A percentile compares a stretch with the other conserved stretches of the same genome.
phyloP scores from a whole-genome alignment of 1,140 invertebrate species.

The Vanessa tameamea region DNA sequence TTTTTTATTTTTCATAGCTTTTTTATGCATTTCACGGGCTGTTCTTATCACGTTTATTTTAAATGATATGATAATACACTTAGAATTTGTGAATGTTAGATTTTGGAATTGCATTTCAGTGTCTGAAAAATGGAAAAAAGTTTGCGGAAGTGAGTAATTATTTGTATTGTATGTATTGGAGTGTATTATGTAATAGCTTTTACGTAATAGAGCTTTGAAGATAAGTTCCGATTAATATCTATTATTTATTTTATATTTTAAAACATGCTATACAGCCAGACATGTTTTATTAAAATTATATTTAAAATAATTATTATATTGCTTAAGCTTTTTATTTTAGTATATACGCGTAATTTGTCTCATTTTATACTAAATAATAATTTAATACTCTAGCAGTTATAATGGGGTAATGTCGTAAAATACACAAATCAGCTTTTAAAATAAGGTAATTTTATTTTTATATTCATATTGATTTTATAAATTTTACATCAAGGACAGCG shows the following conservation, averaged over 20 bases:
- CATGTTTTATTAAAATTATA: slow-evolving; percentile 13
- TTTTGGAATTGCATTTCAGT: slow-evolving; percentile 77
- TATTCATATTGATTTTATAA: too few species aligned
- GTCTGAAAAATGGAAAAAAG: slow-evolving; percentile 80
- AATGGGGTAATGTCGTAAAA: background rate
- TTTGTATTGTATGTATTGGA: slow-evolving; percentile 59
- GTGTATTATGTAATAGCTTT: slow-evolving; percentile 50
- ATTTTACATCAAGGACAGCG: background rate
- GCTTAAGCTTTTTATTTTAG: slow-evolving; percentile 31
- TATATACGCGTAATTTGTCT: background rate
- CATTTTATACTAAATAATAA: background rate
- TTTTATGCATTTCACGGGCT: slow-evolving; percentile 42
- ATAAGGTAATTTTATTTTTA: too few species aligned
- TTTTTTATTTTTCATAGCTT: slow-evolving; percentile 34
- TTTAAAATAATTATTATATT: slow-evolving; percentile 1
- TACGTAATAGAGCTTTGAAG: slow-evolving; percentile 44
- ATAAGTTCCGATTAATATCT: slow-evolving; percentile 35
- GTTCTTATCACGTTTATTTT: slow-evolving; percentile 42
- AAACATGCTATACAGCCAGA: slow-evolving; percentile 22
- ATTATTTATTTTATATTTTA: slow-evolving; percentile 16
- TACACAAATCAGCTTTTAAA: background rate
- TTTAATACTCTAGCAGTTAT: background rate
- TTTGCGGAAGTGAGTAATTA: slow-evolving; percentile 76
- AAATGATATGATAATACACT: slow-evolving; percentile 47
- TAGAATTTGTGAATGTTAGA: slow-evolving; percentile 73